Percentiles rank a stretch among this genome's conserved stretches.
phyloP scores from a whole-genome alignment of 2,113 vertebrate genomes.

The Dermatemys mawii region DNA sequence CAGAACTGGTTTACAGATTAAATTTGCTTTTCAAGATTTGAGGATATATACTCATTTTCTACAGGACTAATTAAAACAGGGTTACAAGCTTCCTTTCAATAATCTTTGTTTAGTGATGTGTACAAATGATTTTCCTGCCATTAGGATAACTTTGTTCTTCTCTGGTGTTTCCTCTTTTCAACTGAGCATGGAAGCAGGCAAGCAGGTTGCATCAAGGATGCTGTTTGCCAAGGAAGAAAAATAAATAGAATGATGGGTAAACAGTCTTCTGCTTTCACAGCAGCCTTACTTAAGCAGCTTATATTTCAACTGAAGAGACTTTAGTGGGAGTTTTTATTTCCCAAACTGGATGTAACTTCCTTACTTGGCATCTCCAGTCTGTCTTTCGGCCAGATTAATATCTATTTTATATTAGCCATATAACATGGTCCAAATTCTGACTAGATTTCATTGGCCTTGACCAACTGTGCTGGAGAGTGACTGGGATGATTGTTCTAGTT shows the following conservation, averaged over 20 bases:
- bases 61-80: neutral
- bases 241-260: neutral
- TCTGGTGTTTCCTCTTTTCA: slow-evolving; percentile 1
- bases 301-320: neutral
- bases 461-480: neutral
- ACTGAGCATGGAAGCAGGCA: neutral
- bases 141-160: neutral
- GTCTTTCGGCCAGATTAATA: slow-evolving; percentile 17
- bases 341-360: slow-evolving; percentile 14
- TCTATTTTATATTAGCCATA: neutral
- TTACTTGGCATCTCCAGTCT: slow-evolving; percentile 19
- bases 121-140: neutral
- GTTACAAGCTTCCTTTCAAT: neutral
- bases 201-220: neutral
- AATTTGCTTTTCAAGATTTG: neutral
- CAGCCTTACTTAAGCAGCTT: neutral
- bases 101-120: neutral
- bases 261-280: neutral
- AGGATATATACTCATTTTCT: neutral
- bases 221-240: neutral
- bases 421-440: neutral
- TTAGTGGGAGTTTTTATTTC: slow-evolving; percentile 27
- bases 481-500: neutral
- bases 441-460: slow-evolving; percentile 32
- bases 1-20: neutral